Conservation (phyloP, 2,797 vertebrate species). For the Taenioides sp. region DNA sequence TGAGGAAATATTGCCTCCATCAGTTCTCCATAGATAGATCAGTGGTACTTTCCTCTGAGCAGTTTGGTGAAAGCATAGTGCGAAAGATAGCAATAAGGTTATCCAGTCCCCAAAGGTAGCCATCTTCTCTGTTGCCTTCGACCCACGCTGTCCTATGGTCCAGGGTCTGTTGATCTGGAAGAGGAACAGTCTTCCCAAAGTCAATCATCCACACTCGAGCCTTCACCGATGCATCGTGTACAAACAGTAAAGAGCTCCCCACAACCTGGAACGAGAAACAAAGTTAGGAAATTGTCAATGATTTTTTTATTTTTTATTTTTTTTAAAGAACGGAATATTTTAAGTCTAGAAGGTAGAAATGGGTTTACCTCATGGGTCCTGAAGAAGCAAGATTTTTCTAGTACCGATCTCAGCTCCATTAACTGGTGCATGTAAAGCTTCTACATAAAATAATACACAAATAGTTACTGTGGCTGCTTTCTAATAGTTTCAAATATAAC, state of each 20-base stretch:
- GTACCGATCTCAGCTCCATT: conserved; percentile 76
- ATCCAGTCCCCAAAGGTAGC: conserved; percentile 90
- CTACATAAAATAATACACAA: conserved; percentile 54
- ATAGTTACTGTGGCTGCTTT: not conserved
- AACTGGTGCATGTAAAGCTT: conserved; percentile 78
- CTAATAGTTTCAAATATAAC: not conserved
- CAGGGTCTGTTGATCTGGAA: conserved; percentile 72
- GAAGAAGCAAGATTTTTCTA: conserved; percentile 86
- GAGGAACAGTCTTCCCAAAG: conserved; percentile 88
- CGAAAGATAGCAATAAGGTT: conserved; percentile 82
- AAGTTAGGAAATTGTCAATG: not conserved
- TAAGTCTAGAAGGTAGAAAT: conserved; percentile 17
- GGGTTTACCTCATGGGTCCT: conserved; percentile 83
- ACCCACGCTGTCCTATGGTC: conserved; percentile 86
- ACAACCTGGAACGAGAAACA: conserved; percentile 79
- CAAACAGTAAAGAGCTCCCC: conserved; percentile 90
- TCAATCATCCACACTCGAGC: conserved; percentile 94
- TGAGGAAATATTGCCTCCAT: not conserved
- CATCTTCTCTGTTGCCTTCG: conserved; percentile 89
- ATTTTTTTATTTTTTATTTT: not conserved
- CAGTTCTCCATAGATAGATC: conserved; percentile 4
- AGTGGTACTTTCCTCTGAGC: conserved; percentile 37
- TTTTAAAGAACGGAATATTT: not conserved
- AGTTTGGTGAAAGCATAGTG: conserved; percentile 60
- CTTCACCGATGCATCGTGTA: conserved; percentile 83